Evolutionary conservation across 1,140 invertebrate genomes (phyloP).

Genomic region (Aradophagus sp.): DNA sequence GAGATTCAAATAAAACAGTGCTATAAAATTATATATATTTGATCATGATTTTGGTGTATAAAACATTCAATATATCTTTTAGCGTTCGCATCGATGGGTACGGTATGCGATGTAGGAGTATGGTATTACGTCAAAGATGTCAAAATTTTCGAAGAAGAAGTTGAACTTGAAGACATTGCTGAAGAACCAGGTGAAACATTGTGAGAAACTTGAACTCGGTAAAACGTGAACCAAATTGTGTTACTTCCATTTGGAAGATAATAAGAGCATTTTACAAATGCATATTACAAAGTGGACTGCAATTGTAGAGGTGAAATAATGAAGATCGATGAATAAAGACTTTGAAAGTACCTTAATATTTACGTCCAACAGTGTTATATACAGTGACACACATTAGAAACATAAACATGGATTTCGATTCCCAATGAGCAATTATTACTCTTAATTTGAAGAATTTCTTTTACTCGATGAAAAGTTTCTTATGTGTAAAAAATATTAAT

Average conservation of each 20-base stretch:
- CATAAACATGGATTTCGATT: constrained; percentile 18
- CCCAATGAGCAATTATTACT: no score
- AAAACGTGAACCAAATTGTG: constrained; percentile 21
- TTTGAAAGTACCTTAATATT: constrained; percentile 70
- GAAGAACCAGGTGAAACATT: constrained; percentile 67
- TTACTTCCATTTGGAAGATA: constrained; percentile 36
- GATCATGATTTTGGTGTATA: no score
- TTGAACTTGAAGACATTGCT: constrained; percentile 74
- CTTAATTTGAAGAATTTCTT: no score
- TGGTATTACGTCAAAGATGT: constrained; percentile 82
- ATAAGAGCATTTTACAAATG: constrained; percentile 36
- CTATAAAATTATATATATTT: no score
- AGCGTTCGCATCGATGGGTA: constrained; percentile 79
- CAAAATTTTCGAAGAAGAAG: constrained; percentile 82
- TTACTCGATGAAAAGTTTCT: no score
- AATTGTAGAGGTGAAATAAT: constrained; percentile 26
- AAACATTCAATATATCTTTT: no score
- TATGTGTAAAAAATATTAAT: no score
- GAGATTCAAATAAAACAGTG: no score
- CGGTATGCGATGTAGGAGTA: constrained; percentile 79
- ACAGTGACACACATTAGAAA: constrained; percentile 23
- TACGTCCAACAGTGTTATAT: constrained; percentile 44
- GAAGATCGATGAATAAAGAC: constrained; percentile 47
- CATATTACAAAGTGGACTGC: constrained; percentile 11
- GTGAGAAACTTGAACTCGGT: constrained; percentile 48